These are phyloP conservation scores for Salvelinus sp. DNA, from an alignment of 2,113 vertebrate species.

Conservation along the genomic window DNA sequence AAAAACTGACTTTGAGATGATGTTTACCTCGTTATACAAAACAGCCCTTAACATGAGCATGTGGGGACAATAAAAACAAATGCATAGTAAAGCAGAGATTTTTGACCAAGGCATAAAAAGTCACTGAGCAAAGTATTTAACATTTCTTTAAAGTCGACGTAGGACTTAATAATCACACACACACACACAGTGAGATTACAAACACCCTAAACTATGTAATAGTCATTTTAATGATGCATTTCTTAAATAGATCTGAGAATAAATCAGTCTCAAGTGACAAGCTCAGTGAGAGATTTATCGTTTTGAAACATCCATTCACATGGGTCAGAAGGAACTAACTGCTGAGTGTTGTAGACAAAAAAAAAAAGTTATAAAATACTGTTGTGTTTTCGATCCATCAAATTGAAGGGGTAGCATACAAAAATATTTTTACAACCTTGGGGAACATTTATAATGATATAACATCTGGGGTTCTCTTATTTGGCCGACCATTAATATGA, in stretches of 20 bases:
- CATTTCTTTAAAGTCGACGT: not conserved
- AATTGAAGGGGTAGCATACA: conserved; percentile 7
- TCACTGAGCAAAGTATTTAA: not conserved
- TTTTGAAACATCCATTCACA: conserved; percentile 1
- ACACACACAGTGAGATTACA: not conserved
- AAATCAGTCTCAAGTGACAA: conserved; percentile 24
- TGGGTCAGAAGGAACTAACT: conserved; percentile 16
- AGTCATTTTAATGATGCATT: conserved; percentile 3
- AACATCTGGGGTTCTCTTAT: conserved; percentile 6
- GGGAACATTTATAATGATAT: conserved; percentile 20
- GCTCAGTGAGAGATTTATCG: conserved; percentile 15
- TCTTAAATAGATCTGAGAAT: not conserved
- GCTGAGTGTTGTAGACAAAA: conserved; percentile 6
- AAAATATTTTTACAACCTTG: conserved; percentile 33
- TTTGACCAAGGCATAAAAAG: not conserved
- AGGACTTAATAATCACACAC: not conserved
- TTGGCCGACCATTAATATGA: conserved; percentile 5
- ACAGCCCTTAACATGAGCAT: not conserved
- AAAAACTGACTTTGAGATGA: conserved; percentile 34
- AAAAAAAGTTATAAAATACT: conserved; percentile 17
- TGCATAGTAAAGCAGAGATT: not conserved
- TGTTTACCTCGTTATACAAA: not conserved
- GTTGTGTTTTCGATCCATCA: conserved; percentile 30
- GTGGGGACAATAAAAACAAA: conserved; percentile 5
- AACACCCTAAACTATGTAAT: not conserved